phyloP scores from a whole-genome alignment of 1,140 invertebrate genomes.

The Coelopa frigida region DNA sequence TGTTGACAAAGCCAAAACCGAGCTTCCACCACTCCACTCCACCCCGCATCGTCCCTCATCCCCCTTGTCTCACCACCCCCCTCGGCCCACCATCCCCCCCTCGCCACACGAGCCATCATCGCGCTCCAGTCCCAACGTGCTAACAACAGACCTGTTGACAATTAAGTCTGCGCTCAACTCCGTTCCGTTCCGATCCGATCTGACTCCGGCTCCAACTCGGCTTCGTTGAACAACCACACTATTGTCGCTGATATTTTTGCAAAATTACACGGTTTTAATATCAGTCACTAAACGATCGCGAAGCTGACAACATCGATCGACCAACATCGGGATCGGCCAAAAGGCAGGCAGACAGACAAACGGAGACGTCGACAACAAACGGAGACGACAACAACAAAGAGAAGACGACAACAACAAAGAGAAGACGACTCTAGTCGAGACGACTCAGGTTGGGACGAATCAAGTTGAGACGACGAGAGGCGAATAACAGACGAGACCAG shows the following conservation, averaged over 20 bases:
- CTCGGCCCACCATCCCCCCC: background rate
- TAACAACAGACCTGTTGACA: background rate
- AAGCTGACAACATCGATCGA: constrained; percentile 5
- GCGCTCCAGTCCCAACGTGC: background rate
- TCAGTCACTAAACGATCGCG: constrained; percentile 12
- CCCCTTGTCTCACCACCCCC: background rate
- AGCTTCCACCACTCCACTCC: background rate
- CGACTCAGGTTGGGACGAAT: too few relatives aligned
- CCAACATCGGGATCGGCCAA: too few relatives aligned
- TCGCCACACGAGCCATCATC: background rate
- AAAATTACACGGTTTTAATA: constrained; percentile 3
- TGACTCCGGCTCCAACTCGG: background rate
- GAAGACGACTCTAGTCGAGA: background rate
- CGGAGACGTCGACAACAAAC: background rate
- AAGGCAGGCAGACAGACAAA: too few relatives aligned
- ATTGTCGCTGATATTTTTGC: background rate
- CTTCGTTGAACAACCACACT: background rate
- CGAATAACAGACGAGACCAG: too few relatives aligned
- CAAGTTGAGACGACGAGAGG: too few relatives aligned
- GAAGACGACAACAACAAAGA: background rate
- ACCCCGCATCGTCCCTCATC: background rate
- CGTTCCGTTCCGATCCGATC: background rate
- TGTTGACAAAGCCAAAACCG: background rate
- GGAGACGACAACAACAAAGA: background rate
- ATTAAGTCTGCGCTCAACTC: background rate